phyloP scores from a whole-genome alignment of 2,888 invertebrate species.

The Camptogramma bilineatum region DNA sequence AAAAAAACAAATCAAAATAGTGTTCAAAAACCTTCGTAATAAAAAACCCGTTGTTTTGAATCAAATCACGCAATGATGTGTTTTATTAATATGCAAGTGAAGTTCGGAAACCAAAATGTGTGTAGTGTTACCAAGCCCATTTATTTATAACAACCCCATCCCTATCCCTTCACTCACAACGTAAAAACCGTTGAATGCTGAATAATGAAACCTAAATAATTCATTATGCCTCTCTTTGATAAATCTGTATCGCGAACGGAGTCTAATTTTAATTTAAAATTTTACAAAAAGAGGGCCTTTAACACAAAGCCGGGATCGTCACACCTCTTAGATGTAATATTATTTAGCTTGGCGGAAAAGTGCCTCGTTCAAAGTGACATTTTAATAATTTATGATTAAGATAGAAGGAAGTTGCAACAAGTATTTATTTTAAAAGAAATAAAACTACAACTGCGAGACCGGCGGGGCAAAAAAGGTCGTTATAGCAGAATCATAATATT shows the following conservation, averaged over 20 bases:
- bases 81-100: too few species aligned
- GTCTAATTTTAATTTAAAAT: slow-evolving; percentile 49
- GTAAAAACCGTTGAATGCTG: slow-evolving; percentile 15
- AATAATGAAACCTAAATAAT: slow-evolving; percentile 25
- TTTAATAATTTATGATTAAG: slow-evolving; percentile 23
- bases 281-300: slow-evolving; percentile 35
- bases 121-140: background rate
- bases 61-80: too few species aligned
- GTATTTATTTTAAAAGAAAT: background rate
- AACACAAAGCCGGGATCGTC: slow-evolving; percentile 36
- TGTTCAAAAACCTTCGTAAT: too few species aligned
- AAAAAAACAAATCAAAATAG: too few species aligned
- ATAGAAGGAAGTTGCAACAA: slow-evolving; percentile 13
- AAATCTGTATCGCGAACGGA: slow-evolving; percentile 39
- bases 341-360: slow-evolving; percentile 30
- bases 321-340: slow-evolving; percentile 46
- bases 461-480: too few species aligned
- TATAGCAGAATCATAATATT: too few species aligned
- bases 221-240: slow-evolving; percentile 27
- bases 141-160: background rate
- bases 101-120: too few species aligned
- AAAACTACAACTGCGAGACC: too few species aligned
- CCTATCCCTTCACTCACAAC: slow-evolving; percentile 1
- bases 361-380: slow-evolving; percentile 22
- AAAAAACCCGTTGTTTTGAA: too few species aligned